Evolutionary conservation across 2,888 invertebrate species (phyloP), one percentile per base, ranked within the genome.

Genomic region (Philopedon plagiatum): DNA sequence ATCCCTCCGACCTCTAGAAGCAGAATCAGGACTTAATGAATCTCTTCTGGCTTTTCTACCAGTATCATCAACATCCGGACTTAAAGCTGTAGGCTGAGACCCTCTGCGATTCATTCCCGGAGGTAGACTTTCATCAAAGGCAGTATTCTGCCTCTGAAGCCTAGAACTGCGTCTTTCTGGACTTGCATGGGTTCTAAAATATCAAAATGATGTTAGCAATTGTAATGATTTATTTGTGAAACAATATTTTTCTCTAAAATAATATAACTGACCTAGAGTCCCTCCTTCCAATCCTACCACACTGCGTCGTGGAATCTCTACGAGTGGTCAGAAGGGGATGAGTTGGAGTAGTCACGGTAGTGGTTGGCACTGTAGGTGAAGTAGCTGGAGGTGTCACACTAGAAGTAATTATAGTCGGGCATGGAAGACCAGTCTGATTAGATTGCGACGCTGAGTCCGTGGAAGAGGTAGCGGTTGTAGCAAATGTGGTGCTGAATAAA

Each of bases 21-120:
- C 95, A 74, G 95, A 95, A 83, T 96, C 96, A 0, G 96, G 96
- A 75, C 95, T 95, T n/a, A 96, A 85, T 0, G 95, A 95, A 82
- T 96, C 96, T 49, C 95, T 88, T 18, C 95, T 88, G 0, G 94
- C 93, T 77, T 91, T 91, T 44, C 93, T 88, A 60, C 93, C 93
- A 70, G 86, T 83, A 80, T 92, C 91, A 65, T 89, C 89, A 0
- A 90, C 91, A 83, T 95, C 95, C 0, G 96, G 95, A 56, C 94
- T 94, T 46, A 96, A 86, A 2, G 92, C 91, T 0, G 91, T 91
- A 1, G 95, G 95, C 73, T 96, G 94, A 1, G 94, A 94, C 74
- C 93, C 94, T 46, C 95, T 88, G 49, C 95, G 89, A 73, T 89
- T 88, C 83, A 88, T 87, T 7, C 87, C 87, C 21, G 91, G 91